Conservation (phyloP, 2,888 invertebrate genomes). For the Torymus texanus region DNA sequence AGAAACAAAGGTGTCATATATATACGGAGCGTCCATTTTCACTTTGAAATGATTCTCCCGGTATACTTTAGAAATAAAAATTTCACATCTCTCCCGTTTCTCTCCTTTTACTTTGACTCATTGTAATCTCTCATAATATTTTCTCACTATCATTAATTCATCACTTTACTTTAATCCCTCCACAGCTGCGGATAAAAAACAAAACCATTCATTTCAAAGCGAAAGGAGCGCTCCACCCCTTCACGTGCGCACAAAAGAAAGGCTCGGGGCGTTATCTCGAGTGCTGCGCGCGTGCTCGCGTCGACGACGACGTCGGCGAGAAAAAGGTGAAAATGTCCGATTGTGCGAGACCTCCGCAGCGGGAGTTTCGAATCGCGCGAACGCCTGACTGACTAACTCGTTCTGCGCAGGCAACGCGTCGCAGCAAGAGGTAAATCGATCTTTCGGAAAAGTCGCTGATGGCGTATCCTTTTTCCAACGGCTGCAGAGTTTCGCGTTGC, state of each 20-base stretch:
- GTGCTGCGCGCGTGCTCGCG: neutral
- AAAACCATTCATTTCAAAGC: slow-evolving; percentile 6
- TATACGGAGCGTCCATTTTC: slow-evolving; percentile 4
- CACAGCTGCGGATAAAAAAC: no score
- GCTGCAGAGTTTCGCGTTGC: slow-evolving; percentile 31
- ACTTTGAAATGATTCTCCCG: neutral
- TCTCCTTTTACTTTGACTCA: neutral
- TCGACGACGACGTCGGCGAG: neutral
- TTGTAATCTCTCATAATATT: no score
- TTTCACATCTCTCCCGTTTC: neutral
- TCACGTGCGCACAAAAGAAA: neutral
- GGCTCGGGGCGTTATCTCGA: neutral
- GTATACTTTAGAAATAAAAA: neutral
- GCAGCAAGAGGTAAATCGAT: slow-evolving; percentile 20
- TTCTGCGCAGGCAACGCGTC: neutral
- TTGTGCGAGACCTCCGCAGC: neutral
- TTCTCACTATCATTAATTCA: no score
- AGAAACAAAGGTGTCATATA: neutral
- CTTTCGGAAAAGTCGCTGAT: slow-evolving; percentile 28
- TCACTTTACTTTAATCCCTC: no score
- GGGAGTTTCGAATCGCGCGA: slow-evolving; percentile 35
- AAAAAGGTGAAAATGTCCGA: neutral
- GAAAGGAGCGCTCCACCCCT: neutral
- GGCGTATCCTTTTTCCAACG: slow-evolving; percentile 21
- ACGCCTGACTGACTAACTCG: neutral